Conservation (phyloP, 2,888 invertebrate genomes). For the Pammene aurita region DNA sequence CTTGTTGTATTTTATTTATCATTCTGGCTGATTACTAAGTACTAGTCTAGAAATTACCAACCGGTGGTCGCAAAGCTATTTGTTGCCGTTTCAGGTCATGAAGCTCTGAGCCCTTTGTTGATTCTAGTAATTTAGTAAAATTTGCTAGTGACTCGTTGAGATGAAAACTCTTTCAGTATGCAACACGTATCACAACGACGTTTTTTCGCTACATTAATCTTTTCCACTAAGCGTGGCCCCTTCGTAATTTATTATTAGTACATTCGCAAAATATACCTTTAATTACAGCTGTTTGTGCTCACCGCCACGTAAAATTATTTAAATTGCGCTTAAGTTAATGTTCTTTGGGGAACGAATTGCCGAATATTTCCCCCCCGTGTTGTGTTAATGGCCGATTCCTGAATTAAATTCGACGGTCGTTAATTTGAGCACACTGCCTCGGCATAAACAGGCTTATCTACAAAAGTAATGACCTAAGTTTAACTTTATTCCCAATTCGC, state of each 20-base stretch:
- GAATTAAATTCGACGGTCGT: constrained; percentile 72
- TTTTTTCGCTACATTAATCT: constrained; percentile 48
- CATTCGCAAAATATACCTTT: constrained; percentile 66
- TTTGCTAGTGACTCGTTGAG: constrained; percentile 2
- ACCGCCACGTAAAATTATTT: constrained; percentile 77
- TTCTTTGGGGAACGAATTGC: constrained; percentile 72
- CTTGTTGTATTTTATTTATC: too few species aligned
- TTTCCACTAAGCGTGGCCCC: constrained; percentile 51
- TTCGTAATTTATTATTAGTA: constrained; percentile 56
- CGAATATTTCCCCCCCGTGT: constrained; percentile 68
- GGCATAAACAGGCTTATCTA: constrained; percentile 75
- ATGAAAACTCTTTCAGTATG: constrained; percentile 33
- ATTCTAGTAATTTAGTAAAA: constrained; percentile 7
- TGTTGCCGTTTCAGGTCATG: not conserved
- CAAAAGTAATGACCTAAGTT: constrained; percentile 62
- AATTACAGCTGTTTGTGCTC: constrained; percentile 76
- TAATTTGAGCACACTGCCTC: constrained; percentile 64
- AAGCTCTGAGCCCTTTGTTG: not conserved
- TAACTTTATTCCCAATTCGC: constrained; percentile 57
- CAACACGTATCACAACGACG: constrained; percentile 33
- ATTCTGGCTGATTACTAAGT: too few species aligned
- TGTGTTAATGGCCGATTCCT: constrained; percentile 71
- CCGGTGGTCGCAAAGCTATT: not conserved
- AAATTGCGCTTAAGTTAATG: constrained; percentile 76
- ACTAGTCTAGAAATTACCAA: not conserved